Evolutionary conservation across 2,797 vertebrate genomes (phyloP).

Genomic region (Distichodus sexfasciatus): DNA sequence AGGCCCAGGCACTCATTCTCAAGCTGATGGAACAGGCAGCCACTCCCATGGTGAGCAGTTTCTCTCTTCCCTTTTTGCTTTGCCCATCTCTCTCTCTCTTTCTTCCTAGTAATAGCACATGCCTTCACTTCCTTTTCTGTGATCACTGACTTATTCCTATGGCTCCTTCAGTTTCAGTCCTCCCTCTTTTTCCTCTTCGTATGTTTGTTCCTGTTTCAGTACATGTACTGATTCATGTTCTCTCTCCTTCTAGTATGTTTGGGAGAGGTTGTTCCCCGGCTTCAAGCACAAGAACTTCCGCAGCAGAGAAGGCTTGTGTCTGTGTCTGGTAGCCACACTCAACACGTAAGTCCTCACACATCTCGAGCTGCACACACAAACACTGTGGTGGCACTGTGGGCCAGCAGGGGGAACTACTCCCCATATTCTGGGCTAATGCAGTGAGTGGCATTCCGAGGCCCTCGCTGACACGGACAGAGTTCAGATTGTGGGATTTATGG

Average conservation of each 20-base stretch:
- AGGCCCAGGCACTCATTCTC: constrained; percentile 87
- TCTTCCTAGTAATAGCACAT: no score
- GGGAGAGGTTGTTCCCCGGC: constrained; percentile 87
- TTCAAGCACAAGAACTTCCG: constrained; percentile 99
- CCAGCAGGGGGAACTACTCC: constrained; percentile 16
- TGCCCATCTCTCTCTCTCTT: not conserved
- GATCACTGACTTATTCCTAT: not conserved
- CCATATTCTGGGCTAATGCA: not conserved
- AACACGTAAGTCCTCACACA: constrained; percentile 79
- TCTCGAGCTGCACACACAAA: constrained; percentile 13
- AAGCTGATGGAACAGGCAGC: constrained; percentile 88
- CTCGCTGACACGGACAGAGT: no score
- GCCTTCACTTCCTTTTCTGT: not conserved
- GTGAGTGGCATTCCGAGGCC: no score
- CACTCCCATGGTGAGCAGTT: constrained; percentile 82
- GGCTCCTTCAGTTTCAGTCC: constrained; percentile 3
- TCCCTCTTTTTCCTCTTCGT: constrained; percentile 1
- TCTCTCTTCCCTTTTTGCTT: not conserved
- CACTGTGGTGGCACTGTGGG: constrained; percentile 2
- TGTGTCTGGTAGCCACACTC: constrained; percentile 89
- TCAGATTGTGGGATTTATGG: no score
- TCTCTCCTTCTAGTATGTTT: constrained; percentile 78
- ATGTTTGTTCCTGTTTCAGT: constrained; percentile 26
- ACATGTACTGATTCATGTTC: constrained; percentile 4
- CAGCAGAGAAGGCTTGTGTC: constrained; percentile 90